Base-by-base conservation (phyloP, 2,113 vertebrate species). In the Pelusios castaneus region DNA sequence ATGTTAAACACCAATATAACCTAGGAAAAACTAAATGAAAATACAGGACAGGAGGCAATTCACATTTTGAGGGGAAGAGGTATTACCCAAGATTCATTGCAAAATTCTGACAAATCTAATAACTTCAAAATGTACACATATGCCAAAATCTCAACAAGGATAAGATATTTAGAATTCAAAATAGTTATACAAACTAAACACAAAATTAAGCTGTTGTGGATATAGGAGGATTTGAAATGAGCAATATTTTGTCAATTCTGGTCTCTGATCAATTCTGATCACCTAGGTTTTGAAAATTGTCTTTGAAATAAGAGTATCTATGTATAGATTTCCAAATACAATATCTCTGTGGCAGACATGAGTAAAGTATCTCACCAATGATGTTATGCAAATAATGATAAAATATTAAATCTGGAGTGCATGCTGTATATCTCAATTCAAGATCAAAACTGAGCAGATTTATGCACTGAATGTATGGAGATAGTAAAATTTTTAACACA, bases 301-400 rank as follows among this genome's bases (percentile, higher is more conserved):
- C 10, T 47, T 47, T 47, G 47, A 10, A 47, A 47, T n/a, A n/a
- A n/a, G n/a, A n/a, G n/a, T n/a, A 10, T 47, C 47, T 47, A 10
- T 47, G 10, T 8, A 47, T 47, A 47, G 47, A 47, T 47, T 80
- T 60, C 17, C 58, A 89, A 70, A 22, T 87, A 77, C 41, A 49
- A 0, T 0, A 10, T 21, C 82, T 45, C 38, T 56, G 17, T 25
- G 5, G 49, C 49, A 84, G 3, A 52, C 0, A 0, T 27, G 51
- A 87, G 49, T 81, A 67, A 87, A 87, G 80, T 10, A 87, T 29
- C 13, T 7, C 86, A 85, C 25, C 82, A 56, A 77, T 81, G 85
- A 87, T 81, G 51, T 27, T 52, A 17, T 1, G 9, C 84, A 52
- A 90, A 63, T 2, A 73, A 29, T 51, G 70, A 84, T 11, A 34